phyloP scores from a whole-genome alignment of 2,888 invertebrate species.

The Cataglyphis albicans region DNA sequence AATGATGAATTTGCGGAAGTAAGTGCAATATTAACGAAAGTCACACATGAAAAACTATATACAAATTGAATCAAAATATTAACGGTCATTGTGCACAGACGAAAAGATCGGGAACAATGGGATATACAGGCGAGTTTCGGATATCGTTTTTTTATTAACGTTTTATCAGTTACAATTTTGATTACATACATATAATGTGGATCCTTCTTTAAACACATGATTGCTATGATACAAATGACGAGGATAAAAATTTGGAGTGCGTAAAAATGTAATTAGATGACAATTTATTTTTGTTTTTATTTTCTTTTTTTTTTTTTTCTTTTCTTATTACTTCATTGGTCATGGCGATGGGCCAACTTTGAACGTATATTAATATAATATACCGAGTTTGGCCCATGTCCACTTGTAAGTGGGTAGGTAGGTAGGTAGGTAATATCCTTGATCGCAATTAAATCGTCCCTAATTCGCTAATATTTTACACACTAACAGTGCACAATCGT shows the following conservation, averaged over 20 bases:
- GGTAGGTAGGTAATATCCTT: constrained; percentile 80
- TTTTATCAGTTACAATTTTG: constrained; percentile 85
- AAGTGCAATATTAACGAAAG: background rate
- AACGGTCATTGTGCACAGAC: background rate
- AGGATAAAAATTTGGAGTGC: constrained; percentile 85
- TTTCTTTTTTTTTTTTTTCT: constrained; percentile 47
- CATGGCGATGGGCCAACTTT: constrained; percentile 84
- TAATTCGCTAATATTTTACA: constrained; percentile 84
- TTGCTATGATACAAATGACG: constrained; percentile 85
- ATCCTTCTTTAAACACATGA: constrained; percentile 84
- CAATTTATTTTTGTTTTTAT: constrained; percentile 76
- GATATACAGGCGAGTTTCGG: constrained; percentile 67
- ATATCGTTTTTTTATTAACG: constrained; percentile 85
- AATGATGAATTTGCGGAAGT: background rate
- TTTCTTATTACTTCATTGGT: constrained; percentile 82
- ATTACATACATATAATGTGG: constrained; percentile 85
- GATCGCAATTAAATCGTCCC: constrained; percentile 82
- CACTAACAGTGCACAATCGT: constrained; percentile 83
- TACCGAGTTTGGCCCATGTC: constrained; percentile 83
- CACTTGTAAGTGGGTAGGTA: constrained; percentile 78
- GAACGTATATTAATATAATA: constrained; percentile 86
- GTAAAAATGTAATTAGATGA: constrained; percentile 85
- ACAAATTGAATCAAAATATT: background rate
- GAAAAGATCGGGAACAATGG: background rate
- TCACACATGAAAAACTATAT: background rate